Evolutionary conservation across 2,113 vertebrate species (phyloP), one percentile per base, ranked within the genome.

Genomic region (Corythoichthys intestinalis): DNA sequence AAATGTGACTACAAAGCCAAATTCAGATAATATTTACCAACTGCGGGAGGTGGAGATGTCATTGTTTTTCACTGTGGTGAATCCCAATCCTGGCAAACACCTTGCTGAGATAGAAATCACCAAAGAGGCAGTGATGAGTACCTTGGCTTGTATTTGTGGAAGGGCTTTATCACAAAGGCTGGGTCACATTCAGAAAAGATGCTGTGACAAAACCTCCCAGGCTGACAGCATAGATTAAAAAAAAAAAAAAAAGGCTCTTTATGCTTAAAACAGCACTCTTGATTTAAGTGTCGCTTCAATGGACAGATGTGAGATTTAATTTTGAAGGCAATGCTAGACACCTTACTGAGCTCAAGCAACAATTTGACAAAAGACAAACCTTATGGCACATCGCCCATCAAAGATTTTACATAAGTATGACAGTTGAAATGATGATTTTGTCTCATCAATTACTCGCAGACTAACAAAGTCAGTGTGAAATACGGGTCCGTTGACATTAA

Each of bases 111-210:
- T 46, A n/a, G 60, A 41, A 63, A 63, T 20, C 60, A 44, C 10
- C 39, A 63, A 44, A 46, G 41, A 63, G 60, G 41, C 10, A 46
- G 41, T 47, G 60, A 46, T 28, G 60, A 63, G 39, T 20, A n/a
- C 60, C 60, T 63, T 6, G 60, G 6, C 41, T 46, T 44, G 41
- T 63, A 47, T 47, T 63, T 46, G 60, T 46, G 39, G n/a, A 28
- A 63, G 41, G 60, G 60, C 11, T 63, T 63, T 63, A 63, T 63
- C 41, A 46, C 60, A 63, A 4, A 63, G 17, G 39, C 60, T 28
- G 41, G 60, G 60, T 63, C 41, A 28, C 60, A 46, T 63, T 63
- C 60, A 63, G 17, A 63, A 44, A 46, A 63, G n/a, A 63, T 46
- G 41, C 41, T 63, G 10, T 11, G 41, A 63, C 41, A 46, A 28